These are phyloP conservation scores for Dasyprocta punctata DNA, from an alignment of 2,113 vertebrate species.

Conservation along the genomic window DNA sequence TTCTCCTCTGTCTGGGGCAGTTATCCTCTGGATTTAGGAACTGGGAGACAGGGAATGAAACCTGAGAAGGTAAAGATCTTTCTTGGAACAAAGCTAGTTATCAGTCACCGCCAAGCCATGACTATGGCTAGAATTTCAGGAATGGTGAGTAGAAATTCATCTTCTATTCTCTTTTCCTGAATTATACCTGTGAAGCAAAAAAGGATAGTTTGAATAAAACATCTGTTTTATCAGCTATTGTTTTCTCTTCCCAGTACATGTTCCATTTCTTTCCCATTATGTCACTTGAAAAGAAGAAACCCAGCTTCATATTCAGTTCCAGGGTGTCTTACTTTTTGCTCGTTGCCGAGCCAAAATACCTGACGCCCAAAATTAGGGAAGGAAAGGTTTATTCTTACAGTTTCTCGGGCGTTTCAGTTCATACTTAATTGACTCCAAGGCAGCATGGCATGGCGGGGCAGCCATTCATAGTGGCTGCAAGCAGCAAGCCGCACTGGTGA, in stretches of 20 bases:
- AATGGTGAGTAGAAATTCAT: background rate
- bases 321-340: too few species aligned
- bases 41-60: background rate
- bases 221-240: background rate
- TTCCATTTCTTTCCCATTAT: background rate
- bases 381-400: too few species aligned
- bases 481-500: too few species aligned
- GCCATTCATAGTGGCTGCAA: too few species aligned
- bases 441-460: too few species aligned
- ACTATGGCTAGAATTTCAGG: conserved; percentile 8
- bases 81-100: conserved; percentile 15
- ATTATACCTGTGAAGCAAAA: conserved; percentile 62
- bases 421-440: too few species aligned
- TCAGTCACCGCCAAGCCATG: background rate
- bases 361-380: too few species aligned
- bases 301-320: background rate
- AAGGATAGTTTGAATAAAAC: conserved; percentile 51
- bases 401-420: too few species aligned
- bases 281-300: background rate
- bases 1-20: background rate
- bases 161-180: conserved; percentile 35
- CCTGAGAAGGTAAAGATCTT: background rate
- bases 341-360: too few species aligned
- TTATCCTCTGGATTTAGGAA: background rate
- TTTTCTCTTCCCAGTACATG: background rate